These are phyloP conservation scores for Oxyteleia sp. DNA, from an alignment of 2,888 invertebrate genomes.

Conservation along the genomic window DNA sequence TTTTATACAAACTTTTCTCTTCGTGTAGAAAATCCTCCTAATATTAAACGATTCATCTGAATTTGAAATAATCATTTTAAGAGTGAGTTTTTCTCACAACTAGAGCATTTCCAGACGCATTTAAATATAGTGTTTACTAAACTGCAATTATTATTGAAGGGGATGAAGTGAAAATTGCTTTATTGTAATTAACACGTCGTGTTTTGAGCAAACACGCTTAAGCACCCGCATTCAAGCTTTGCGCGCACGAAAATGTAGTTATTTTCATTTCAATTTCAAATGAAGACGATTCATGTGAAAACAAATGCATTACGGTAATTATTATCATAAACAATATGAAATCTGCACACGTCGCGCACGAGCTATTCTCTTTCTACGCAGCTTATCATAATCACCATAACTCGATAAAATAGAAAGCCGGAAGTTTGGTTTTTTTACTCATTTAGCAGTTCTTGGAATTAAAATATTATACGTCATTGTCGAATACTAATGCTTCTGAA, in stretches of 20 bases:
- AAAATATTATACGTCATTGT: neutral
- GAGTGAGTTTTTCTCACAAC: too few species aligned
- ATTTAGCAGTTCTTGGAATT: neutral
- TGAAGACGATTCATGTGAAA: conserved; percentile 52
- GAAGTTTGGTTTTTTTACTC: conserved; percentile 22
- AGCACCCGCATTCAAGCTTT: conserved; percentile 27
- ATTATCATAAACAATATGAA: conserved; percentile 65
- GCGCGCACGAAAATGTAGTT: conserved; percentile 27
- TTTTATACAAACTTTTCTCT: too few species aligned
- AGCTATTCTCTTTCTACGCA: conserved; percentile 57
- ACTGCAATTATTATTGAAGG: conserved; percentile 17
- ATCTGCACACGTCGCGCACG: conserved; percentile 58
- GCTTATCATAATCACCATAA: conserved; percentile 52
- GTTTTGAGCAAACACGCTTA: conserved; percentile 8
- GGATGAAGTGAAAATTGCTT: conserved; percentile 30
- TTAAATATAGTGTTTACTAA: neutral
- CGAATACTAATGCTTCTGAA: too few species aligned
- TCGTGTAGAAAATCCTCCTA: too few species aligned
- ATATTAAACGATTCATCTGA: too few species aligned
- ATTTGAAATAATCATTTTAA: too few species aligned
- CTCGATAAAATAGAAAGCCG: conserved; percentile 60
- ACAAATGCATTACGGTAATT: conserved; percentile 46
- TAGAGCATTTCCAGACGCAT: neutral
- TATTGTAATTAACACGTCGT: conserved; percentile 40
- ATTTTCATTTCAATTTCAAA: conserved; percentile 55